These are phyloP conservation scores for Hyla sarda DNA, from an alignment of 2,113 vertebrate species.

Conservation along the genomic window DNA sequence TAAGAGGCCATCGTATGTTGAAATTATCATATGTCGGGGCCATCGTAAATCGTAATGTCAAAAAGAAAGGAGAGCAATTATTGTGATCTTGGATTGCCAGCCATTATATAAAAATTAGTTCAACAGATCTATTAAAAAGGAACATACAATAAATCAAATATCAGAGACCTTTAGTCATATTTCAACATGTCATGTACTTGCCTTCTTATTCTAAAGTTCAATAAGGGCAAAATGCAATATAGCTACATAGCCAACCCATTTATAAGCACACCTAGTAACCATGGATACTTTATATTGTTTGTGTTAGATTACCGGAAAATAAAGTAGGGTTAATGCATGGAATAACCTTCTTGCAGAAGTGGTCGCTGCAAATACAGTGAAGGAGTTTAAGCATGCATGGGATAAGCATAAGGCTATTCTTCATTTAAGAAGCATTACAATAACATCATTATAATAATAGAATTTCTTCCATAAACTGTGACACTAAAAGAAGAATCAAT, in stretches of 20 bases:
- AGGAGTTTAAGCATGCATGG: too few species aligned
- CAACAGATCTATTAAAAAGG: background rate
- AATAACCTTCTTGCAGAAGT: too few species aligned
- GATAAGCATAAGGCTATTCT: too few species aligned
- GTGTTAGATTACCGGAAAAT: too few species aligned
- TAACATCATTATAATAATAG: background rate
- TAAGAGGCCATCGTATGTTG: too few species aligned
- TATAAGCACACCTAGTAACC: background rate
- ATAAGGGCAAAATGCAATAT: background rate
- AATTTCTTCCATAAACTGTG: background rate
- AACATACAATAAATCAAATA: background rate
- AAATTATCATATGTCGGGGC: too few species aligned
- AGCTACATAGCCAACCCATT: background rate
- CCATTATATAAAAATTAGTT: background rate
- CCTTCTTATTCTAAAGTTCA: background rate
- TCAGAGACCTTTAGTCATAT: background rate
- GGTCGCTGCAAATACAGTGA: too few species aligned
- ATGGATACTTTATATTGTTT: background rate
- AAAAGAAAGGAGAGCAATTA: constrained; percentile 29
- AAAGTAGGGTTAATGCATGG: too few species aligned
- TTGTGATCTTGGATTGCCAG: background rate
- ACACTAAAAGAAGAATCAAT: too few species aligned
- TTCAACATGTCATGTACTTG: background rate
- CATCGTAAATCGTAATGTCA: too few species aligned
- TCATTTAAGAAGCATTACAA: background rate